These are phyloP conservation scores for Heliothis virescens DNA, from an alignment of 1,140 invertebrate species.

Conservation along the genomic window DNA sequence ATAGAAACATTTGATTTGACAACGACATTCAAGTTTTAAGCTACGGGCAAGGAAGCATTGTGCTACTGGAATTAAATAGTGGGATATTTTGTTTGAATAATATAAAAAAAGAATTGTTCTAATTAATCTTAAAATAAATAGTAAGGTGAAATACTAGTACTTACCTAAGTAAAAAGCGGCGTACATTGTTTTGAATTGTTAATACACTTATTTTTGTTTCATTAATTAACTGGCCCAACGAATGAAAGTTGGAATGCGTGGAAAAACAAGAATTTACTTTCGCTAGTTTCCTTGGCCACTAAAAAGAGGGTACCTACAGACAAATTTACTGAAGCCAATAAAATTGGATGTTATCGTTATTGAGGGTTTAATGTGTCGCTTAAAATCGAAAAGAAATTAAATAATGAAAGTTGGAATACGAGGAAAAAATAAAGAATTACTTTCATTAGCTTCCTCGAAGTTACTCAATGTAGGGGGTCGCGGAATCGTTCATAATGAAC, in stretches of 20 bases:
- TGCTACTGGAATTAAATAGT: too few relatives aligned
- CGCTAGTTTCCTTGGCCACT: constrained; percentile 50
- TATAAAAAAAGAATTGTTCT: too few relatives aligned
- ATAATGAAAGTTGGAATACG: constrained; percentile 40
- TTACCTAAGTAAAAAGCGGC: not conserved
- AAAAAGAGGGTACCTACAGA: constrained; percentile 10
- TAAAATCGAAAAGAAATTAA: constrained; percentile 27
- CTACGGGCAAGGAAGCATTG: too few relatives aligned
- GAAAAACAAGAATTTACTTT: constrained; percentile 57
- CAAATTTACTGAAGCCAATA: constrained; percentile 1
- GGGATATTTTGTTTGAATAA: too few relatives aligned
- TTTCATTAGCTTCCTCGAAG: constrained; percentile 37
- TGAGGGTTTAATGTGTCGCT: constrained; percentile 11
- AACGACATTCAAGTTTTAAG: too few relatives aligned
- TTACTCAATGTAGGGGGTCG: constrained; percentile 34
- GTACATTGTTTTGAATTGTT: not conserved
- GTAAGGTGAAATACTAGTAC: too few relatives aligned
- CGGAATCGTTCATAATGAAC: constrained; percentile 35
- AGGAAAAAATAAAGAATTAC: constrained; percentile 31
- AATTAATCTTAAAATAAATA: too few relatives aligned
- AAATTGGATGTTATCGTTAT: constrained; percentile 3
- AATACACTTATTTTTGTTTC: not conserved
- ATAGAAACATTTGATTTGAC: too few relatives aligned
- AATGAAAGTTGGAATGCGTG: constrained; percentile 50
- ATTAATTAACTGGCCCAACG: constrained; percentile 9